phyloP scores from a whole-genome alignment of 2,888 invertebrate species.

The Dicycla oo region DNA sequence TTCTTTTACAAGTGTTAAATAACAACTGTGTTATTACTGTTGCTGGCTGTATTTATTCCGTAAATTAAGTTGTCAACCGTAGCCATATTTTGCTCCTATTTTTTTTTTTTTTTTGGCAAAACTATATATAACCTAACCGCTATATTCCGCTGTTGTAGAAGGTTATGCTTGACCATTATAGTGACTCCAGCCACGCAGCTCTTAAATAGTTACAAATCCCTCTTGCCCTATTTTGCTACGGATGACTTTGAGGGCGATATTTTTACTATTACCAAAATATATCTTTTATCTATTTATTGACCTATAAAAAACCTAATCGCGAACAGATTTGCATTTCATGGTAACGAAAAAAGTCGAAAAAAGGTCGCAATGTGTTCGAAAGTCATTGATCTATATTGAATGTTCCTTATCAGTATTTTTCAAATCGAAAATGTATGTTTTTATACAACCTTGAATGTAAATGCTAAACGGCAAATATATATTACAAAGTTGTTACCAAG shows the following conservation, averaged over 20 bases:
- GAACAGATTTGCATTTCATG: not conserved
- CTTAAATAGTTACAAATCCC: not conserved
- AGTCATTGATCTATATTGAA: not conserved
- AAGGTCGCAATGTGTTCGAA: not conserved
- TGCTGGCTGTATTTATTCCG: not conserved
- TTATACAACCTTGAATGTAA: constrained; percentile 1
- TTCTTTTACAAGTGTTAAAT: not conserved
- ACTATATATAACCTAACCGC: too few species aligned
- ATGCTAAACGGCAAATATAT: constrained; percentile 4
- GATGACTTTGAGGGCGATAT: not conserved
- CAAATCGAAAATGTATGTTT: not conserved
- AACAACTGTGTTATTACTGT: not conserved
- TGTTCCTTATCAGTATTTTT: constrained; percentile 4
- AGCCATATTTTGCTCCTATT: not conserved
- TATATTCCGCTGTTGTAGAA: not conserved
- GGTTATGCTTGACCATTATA: not conserved
- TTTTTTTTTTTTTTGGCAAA: not conserved
- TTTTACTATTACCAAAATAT: not conserved
- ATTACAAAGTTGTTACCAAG: constrained; percentile 6
- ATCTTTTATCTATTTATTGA: not conserved
- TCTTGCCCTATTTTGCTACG: not conserved
- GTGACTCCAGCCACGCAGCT: not conserved
- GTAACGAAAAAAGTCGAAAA: not conserved
- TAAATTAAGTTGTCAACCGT: not conserved
- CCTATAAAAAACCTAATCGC: not conserved